These are phyloP conservation scores for Heterodera schachtii DNA, from an alignment of 1,140 invertebrate genomes.

Conservation along the genomic window DNA sequence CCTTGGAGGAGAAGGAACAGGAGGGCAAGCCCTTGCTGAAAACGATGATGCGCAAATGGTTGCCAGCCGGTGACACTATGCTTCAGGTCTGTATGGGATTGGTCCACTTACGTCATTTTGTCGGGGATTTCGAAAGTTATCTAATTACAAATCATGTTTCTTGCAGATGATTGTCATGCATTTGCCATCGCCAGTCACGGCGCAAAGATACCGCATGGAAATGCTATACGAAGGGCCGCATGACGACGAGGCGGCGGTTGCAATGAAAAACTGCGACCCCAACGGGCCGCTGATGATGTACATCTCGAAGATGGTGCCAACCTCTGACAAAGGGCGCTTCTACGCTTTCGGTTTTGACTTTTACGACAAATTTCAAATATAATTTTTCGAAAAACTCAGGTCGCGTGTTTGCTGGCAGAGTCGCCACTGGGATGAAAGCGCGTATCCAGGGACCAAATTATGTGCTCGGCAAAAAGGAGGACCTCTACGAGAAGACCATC, in stretches of 20 bases:
- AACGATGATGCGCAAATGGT: slow-evolving; percentile 96
- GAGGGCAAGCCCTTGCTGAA: slow-evolving; percentile 70
- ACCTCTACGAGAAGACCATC: slow-evolving; percentile 97
- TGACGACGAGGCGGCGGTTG: slow-evolving; percentile 88
- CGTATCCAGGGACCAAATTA: slow-evolving; percentile 99
- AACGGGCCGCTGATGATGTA: slow-evolving; percentile 99
- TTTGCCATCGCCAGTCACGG: slow-evolving; percentile 94
- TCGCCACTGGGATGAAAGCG: slow-evolving; percentile 90
- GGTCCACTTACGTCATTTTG: too few species aligned
- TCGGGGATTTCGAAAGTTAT: too few species aligned
- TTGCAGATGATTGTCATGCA: too few species aligned
- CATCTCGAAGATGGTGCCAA: slow-evolving; percentile 99
- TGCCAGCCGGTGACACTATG: slow-evolving; percentile 96
- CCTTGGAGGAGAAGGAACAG: slow-evolving; percentile 91
- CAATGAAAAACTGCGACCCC: slow-evolving; percentile 84
- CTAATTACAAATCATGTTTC: too few species aligned
- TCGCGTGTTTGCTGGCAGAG: slow-evolving; percentile 96
- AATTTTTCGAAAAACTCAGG: background rate
- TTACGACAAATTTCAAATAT: background rate
- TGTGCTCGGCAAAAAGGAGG: slow-evolving; percentile 95
- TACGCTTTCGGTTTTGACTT: slow-evolving; percentile 84
- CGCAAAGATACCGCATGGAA: slow-evolving; percentile 98
- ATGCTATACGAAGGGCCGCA: slow-evolving; percentile 96
- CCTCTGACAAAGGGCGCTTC: slow-evolving; percentile 98
- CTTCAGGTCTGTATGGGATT: slow-evolving; percentile 78